A percentile compares a stretch with the other conserved stretches of the same genome.
Evolutionary conservation across 2,797 vertebrate genomes (phyloP).

Genomic region (Okamejei kenojei): DNA sequence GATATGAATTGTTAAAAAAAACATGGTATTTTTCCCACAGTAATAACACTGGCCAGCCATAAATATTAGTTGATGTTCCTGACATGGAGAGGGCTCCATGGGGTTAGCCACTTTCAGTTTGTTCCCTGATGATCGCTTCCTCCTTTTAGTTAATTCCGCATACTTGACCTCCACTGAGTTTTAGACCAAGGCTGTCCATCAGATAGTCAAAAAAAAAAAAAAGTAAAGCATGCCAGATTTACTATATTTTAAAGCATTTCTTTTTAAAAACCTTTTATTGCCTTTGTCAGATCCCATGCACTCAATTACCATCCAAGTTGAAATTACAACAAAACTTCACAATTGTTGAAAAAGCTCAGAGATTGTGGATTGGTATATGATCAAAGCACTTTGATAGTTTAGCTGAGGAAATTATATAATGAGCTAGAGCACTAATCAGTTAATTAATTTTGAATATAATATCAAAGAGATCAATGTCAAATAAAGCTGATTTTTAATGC

Average conservation of each 20-base stretch:
- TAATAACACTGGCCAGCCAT: not conserved
- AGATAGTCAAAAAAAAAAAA: not conserved
- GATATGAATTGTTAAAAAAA: not conserved
- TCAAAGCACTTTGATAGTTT: not conserved
- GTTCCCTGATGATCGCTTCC: not conserved
- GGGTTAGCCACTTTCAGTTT: not conserved
- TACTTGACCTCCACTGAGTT: not conserved
- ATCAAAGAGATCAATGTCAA: conserved; percentile 1
- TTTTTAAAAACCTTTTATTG: not conserved
- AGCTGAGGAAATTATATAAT: not conserved
- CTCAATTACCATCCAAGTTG: not conserved
- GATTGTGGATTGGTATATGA: not conserved
- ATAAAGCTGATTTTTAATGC: not conserved
- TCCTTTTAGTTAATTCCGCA: not conserved
- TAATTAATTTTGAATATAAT: not conserved
- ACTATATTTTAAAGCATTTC: not conserved
- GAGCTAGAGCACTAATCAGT: not conserved
- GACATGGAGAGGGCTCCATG: not conserved
- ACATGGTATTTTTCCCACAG: not conserved
- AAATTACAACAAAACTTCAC: not conserved
- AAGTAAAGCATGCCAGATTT: not conserved
- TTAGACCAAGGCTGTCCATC: not conserved
- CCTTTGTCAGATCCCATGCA: not conserved
- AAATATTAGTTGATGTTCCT: not conserved
- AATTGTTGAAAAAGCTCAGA: not conserved